Conservation (phyloP, 2,888 invertebrate genomes). For the Acanthosoma haemorrhoidale region DNA sequence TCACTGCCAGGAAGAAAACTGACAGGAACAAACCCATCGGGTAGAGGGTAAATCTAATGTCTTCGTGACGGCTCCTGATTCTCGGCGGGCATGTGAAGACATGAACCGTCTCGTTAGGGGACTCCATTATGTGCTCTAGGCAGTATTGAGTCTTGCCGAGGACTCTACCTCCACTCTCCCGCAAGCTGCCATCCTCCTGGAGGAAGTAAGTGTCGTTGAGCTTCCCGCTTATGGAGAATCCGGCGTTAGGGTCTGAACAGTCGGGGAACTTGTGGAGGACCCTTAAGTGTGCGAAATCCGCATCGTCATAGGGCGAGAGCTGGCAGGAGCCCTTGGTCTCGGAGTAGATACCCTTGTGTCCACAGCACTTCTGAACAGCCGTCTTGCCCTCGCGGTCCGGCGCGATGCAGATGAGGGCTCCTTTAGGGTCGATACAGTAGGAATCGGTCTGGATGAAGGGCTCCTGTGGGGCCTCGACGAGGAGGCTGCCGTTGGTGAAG, state of each 20-base stretch:
- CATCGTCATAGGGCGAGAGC: slow-evolving; percentile 37
- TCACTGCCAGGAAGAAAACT: slow-evolving; percentile 73
- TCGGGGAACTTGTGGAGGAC: slow-evolving; percentile 54
- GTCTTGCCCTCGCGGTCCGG: slow-evolving; percentile 40
- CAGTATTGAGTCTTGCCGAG: slow-evolving; percentile 51
- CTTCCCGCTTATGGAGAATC: slow-evolving; percentile 50
- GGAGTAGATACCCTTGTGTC: slow-evolving; percentile 57
- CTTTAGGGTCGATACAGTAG: slow-evolving; percentile 64
- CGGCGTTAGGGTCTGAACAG: slow-evolving; percentile 48
- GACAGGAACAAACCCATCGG: slow-evolving; percentile 74
- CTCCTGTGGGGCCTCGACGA: slow-evolving; percentile 49
- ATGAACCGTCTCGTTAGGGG: slow-evolving; percentile 45
- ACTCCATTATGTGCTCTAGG: slow-evolving; percentile 46
- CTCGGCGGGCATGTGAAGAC: slow-evolving; percentile 55
- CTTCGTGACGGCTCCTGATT: slow-evolving; percentile 41
- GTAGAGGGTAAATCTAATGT: slow-evolving; percentile 64
- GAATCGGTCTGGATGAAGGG: slow-evolving; percentile 52
- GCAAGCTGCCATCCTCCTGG: slow-evolving; percentile 51
- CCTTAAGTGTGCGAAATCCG: slow-evolving; percentile 36
- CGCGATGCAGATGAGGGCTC: slow-evolving; percentile 57
- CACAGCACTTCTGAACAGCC: slow-evolving; percentile 61
- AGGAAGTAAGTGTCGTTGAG: slow-evolving; percentile 46
- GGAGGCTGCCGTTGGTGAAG: slow-evolving; percentile 62
- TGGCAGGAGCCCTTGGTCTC: slow-evolving; percentile 52
- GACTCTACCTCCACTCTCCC: slow-evolving; percentile 48